Evolutionary conservation across 2,797 vertebrate species (phyloP), one percentile per base, ranked within the genome.

Genomic region (Sebastes vulpes): DNA sequence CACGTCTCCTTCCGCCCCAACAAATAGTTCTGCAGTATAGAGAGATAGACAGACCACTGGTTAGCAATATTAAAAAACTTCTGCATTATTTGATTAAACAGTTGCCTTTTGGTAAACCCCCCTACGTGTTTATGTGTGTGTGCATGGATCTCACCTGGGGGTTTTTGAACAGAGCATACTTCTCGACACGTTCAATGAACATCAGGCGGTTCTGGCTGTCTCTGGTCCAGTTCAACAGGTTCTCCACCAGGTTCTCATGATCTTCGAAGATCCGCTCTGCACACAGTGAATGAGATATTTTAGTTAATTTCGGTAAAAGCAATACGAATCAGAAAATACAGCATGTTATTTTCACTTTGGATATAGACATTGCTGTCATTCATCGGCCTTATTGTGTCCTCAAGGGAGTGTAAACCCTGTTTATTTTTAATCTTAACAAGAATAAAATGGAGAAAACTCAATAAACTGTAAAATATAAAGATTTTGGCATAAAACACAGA

Each of bases 211-310:
- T 99, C 90, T 98, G 97, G 84, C 98, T 99, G 92, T 99, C 98
- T 91, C 98, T 93, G 85, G 98, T 99, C 98, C 98, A 99, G 92
- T 99, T 99, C 82, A 98, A 94, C 83, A 99, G 96, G 92, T 99
- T 99, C 96, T 99, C 98, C 91, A 99, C 98, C 87, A 99, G 94
- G 91, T 99, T 99, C 95, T 99, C 98, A 76, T 99, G 98, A 89
- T 99, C 98, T 95, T 99, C 98, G 75, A 99, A 99, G 82, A 99
- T 97, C 74, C 98, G 96, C 86, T 99, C 98, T 99, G 89, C 25
- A 74, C 10, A 66, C 38, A 42, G 46, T 2, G 2, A 83, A 14
- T 10, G n/a, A 1, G 2, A 26, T 2, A 38, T 31, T 57, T 72
- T 1, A 8, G 6, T 38, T 61, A 0, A 46, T 7, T 75, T 9